These are phyloP conservation scores for Leptura quadrifasciata DNA, from an alignment of 2,888 invertebrate species.

Conservation along the genomic window DNA sequence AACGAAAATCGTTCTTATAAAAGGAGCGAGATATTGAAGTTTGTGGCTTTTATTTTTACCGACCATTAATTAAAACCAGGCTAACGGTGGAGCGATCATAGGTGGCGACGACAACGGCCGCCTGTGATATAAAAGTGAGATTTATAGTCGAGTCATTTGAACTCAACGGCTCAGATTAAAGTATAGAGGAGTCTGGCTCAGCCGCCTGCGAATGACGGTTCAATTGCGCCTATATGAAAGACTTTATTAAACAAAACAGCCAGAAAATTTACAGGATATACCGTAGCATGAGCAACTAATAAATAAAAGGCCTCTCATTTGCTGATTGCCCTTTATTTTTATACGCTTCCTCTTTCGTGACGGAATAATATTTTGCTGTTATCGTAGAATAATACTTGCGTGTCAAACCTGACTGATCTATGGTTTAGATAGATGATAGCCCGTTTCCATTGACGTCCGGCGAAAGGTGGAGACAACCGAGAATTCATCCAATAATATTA, in stretches of 20 bases:
- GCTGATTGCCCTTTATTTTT: slow-evolving; percentile 32
- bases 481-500: no score
- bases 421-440: slow-evolving; percentile 4
- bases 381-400: slow-evolving; percentile 4
- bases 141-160: slow-evolving; percentile 63
- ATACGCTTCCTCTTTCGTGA: slow-evolving; percentile 25
- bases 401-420: slow-evolving; percentile 4
- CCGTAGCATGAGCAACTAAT: slow-evolving; percentile 37
- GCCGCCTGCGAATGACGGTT: slow-evolving; percentile 55
- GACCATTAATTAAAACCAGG: slow-evolving; percentile 68
- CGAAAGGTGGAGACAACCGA: no score
- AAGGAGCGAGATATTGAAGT: slow-evolving; percentile 57
- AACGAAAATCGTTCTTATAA: slow-evolving; percentile 49
- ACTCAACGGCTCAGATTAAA: slow-evolving; percentile 47
- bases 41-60: slow-evolving; percentile 65
- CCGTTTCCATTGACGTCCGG: background rate
- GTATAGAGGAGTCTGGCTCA: slow-evolving; percentile 9
- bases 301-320: slow-evolving; percentile 37
- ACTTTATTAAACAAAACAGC: slow-evolving; percentile 56
- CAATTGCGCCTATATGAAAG: slow-evolving; percentile 55
- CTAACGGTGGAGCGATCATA: slow-evolving; percentile 65
- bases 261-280: slow-evolving; percentile 50
- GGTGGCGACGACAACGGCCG: slow-evolving; percentile 67
- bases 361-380: slow-evolving; percentile 4
- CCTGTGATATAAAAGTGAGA: slow-evolving; percentile 68